Conservation (phyloP, 2,888 invertebrate genomes). For the Eupithecia exiguata region DNA sequence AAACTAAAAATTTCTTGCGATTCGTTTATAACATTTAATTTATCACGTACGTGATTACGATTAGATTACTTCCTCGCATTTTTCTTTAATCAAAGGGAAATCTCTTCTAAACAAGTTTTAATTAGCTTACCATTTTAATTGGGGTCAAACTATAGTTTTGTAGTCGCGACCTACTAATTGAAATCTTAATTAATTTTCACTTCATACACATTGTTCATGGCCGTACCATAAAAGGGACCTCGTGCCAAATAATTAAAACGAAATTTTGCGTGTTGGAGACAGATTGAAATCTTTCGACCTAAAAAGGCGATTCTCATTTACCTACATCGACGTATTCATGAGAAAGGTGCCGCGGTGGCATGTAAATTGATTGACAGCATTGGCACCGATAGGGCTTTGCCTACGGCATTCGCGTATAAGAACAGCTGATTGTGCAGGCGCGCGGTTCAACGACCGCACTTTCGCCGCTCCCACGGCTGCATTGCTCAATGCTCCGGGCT, state of each 20-base stretch:
- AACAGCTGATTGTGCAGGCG: constrained; percentile 79
- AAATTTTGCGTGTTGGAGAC: constrained; percentile 41
- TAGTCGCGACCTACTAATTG: constrained; percentile 4
- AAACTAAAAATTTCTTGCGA: constrained; percentile 11
- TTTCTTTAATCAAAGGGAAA: not conserved
- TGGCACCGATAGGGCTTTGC: constrained; percentile 51
- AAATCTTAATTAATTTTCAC: constrained; percentile 23
- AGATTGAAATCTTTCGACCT: constrained; percentile 39
- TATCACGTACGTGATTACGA: not conserved
- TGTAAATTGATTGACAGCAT: constrained; percentile 50
- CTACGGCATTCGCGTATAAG: constrained; percentile 62
- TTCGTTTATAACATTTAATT: constrained; percentile 56
- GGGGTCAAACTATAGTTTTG: not conserved
- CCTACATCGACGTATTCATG: constrained; percentile 28
- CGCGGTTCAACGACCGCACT: constrained; percentile 78
- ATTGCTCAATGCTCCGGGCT: constrained; percentile 69
- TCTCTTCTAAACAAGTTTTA: not conserved
- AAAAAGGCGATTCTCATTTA: constrained; percentile 33
- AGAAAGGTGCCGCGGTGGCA: constrained; percentile 40
- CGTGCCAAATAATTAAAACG: constrained; percentile 38
- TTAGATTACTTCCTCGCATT: not conserved
- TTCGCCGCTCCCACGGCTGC: constrained; percentile 80
- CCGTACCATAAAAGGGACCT: constrained; percentile 35
- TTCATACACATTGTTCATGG: not conserved
- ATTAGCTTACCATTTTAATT: not conserved